Evolutionary conservation across 1,140 invertebrate genomes (phyloP).

Genomic region (Drosophila fuyamai): DNA sequence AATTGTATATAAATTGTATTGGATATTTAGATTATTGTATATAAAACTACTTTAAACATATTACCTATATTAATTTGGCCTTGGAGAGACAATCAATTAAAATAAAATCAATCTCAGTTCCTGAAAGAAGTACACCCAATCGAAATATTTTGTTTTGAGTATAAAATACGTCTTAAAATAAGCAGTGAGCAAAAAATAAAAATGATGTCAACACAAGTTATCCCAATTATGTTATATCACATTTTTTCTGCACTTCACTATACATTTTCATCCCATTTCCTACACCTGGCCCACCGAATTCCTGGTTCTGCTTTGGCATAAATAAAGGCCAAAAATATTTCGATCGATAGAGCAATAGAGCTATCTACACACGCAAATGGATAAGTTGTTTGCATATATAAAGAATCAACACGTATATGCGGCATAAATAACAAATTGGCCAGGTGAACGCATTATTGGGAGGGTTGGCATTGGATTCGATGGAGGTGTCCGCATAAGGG

Average conservation of each 20-base stretch:
- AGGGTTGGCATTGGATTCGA: conserved; percentile 1
- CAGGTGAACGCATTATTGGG: conserved; percentile 29
- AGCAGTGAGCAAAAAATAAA: no score
- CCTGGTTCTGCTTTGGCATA: conserved; percentile 36
- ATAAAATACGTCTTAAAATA: no score
- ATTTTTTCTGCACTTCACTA: background rate
- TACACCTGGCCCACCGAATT: conserved; percentile 8
- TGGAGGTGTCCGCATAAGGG: conserved; percentile 35
- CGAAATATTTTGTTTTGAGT: no score
- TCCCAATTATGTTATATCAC: background rate
- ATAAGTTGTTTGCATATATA: conserved; percentile 71
- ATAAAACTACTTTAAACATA: no score
- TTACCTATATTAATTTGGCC: no score
- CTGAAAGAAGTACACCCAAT: no score
- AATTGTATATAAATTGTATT: no score
- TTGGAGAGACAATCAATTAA: no score
- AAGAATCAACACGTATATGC: conserved; percentile 75
- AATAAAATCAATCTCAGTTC: no score
- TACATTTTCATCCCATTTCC: conserved; percentile 1
- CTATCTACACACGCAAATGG: conserved; percentile 25
- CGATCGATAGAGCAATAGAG: conserved; percentile 48
- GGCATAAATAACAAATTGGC: conserved; percentile 79
- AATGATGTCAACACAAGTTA: no score
- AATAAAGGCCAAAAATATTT: conserved; percentile 37
- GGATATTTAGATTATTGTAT: no score